These are phyloP conservation scores for Lepus americanus DNA, from an alignment of 2,113 vertebrate species.

Conservation along the genomic window DNA sequence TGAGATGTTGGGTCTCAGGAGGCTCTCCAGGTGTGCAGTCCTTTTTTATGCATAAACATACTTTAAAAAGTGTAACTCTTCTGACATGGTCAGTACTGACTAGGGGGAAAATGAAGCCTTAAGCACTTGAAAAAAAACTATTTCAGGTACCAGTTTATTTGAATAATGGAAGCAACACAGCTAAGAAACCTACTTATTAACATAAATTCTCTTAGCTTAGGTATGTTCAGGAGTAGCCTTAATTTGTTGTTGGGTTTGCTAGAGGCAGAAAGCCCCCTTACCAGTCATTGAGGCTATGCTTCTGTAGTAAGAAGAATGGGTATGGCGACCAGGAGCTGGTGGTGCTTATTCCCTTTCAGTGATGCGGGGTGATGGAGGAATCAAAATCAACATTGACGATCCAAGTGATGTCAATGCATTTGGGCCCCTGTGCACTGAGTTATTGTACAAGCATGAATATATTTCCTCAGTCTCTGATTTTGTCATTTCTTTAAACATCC, in stretches of 20 bases:
- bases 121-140: constrained; percentile 61
- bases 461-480: constrained; percentile 58
- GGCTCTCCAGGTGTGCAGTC: constrained; percentile 74
- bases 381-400: constrained; percentile 27
- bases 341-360: neutral
- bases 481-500: constrained; percentile 68
- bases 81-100: constrained; percentile 71
- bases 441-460: constrained; percentile 51
- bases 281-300: neutral
- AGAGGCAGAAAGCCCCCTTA: neutral
- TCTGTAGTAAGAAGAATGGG: neutral
- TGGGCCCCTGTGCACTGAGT: neutral
- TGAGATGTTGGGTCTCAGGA: constrained; percentile 83
- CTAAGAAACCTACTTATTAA: constrained; percentile 46
- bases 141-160: constrained; percentile 62
- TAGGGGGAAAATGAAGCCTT: constrained; percentile 59
- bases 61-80: constrained; percentile 72
- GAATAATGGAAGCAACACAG: constrained; percentile 45
- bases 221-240: neutral
- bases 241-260: constrained; percentile 36
- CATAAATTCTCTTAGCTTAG: constrained; percentile 19
- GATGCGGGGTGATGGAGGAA: neutral
- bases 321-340: neutral
- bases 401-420: constrained; percentile 1
- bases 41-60: constrained; percentile 81